Conservation (phyloP, 2,797 vertebrate species). For the Tiaroga cobitis region DNA sequence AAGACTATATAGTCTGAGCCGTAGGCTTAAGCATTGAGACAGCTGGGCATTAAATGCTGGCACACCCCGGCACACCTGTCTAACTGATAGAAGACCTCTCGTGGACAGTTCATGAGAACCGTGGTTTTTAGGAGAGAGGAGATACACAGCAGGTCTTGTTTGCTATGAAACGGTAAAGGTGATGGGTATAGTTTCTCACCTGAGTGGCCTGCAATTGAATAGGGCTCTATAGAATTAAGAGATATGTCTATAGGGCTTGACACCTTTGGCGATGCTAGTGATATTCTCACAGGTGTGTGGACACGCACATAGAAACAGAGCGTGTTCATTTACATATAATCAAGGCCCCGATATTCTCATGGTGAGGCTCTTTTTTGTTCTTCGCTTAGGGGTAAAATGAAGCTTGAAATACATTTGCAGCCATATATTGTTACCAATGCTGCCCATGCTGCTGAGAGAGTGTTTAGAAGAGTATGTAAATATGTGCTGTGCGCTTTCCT, state of each 20-base stretch:
- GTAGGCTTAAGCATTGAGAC: slow-evolving; percentile 46
- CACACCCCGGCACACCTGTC: slow-evolving; percentile 52
- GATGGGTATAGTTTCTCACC: slow-evolving; percentile 29
- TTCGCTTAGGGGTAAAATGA: not conserved
- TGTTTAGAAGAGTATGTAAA: no score
- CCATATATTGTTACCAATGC: not conserved
- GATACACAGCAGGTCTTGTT: slow-evolving; percentile 18
- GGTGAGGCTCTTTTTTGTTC: not conserved
- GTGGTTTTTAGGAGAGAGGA: not conserved
- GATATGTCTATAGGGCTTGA: slow-evolving; percentile 3
- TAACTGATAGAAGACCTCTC: slow-evolving; percentile 28
- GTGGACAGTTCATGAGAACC: slow-evolving; percentile 37
- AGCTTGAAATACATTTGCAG: not conserved
- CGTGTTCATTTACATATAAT: slow-evolving; percentile 48
- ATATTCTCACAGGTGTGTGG: slow-evolving; percentile 34
- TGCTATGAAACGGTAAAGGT: slow-evolving; percentile 11
- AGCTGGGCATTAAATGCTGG: slow-evolving; percentile 39
- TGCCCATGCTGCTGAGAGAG: no score
- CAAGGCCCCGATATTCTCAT: not conserved
- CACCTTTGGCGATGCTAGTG: slow-evolving; percentile 34
- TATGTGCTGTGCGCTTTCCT: no score
- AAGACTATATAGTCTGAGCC: slow-evolving; percentile 35
- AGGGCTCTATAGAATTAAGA: slow-evolving; percentile 26
- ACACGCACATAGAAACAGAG: slow-evolving; percentile 6
- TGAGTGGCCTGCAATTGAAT: slow-evolving; percentile 21